These are phyloP conservation scores for Pachycephala philippinensis DNA, from an alignment of 2,113 vertebrate genomes.

Conservation along the genomic window DNA sequence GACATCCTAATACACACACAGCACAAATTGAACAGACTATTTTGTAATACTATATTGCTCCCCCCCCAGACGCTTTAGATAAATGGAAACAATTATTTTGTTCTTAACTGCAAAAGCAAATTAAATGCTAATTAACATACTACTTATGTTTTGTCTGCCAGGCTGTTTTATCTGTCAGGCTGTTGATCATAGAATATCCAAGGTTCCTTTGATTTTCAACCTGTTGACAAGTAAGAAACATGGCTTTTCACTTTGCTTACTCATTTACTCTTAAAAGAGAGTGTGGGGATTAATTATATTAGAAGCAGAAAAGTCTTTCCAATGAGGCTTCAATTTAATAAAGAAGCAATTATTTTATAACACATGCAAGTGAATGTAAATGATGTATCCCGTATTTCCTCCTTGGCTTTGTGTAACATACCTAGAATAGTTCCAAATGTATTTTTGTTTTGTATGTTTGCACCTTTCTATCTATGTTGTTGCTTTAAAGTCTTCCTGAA, in stretches of 20 bases:
- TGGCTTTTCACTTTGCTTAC: not conserved
- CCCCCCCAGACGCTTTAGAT: fast-evolving
- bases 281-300: not conserved
- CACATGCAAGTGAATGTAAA: fast-evolving
- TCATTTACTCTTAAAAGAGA: not conserved
- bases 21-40: not conserved
- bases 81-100: not conserved
- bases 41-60: not conserved
- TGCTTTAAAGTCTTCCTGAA: not conserved
- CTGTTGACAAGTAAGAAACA: not conserved
- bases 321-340: not conserved
- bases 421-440: not conserved
- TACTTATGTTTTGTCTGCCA: not conserved
- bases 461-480: not conserved
- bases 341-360: not conserved
- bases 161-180: not conserved
- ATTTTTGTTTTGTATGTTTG: not conserved
- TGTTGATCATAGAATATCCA: not conserved
- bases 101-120: not conserved
- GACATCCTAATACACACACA: not conserved
- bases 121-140: not conserved
- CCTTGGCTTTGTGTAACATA: not conserved
- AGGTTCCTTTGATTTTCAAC: not conserved
- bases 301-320: not conserved
- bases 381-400: not conserved